These are phyloP conservation scores for Poecile montanus DNA, from an alignment of 2,797 vertebrate species.

Conservation along the genomic window DNA sequence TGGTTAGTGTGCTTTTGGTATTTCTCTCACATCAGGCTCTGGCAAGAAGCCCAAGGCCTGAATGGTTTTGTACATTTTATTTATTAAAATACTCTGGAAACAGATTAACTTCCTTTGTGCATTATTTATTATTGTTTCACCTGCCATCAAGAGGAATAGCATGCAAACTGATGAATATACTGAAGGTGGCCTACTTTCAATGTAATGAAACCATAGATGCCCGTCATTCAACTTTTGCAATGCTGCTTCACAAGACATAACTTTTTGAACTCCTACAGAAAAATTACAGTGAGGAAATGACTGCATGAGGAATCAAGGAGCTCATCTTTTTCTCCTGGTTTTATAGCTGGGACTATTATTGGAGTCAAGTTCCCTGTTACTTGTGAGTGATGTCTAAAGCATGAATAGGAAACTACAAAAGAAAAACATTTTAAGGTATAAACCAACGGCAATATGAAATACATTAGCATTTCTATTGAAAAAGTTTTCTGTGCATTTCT, in stretches of 20 bases:
- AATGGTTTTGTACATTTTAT: constrained; percentile 56
- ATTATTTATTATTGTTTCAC: constrained; percentile 67
- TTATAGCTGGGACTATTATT: background rate
- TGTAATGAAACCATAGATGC: background rate
- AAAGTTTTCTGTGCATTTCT: background rate
- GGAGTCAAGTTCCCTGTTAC: background rate
- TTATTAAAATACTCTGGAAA: constrained; percentile 61
- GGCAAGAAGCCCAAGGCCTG: constrained; percentile 21
- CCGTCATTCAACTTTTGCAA: background rate
- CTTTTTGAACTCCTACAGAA: background rate
- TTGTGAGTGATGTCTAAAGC: background rate
- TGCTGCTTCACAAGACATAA: background rate
- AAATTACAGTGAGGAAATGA: background rate
- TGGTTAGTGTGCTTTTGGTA: background rate
- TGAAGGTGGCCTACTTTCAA: constrained; percentile 7
- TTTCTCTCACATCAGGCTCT: constrained; percentile 25
- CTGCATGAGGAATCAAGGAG: background rate
- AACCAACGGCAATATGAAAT: background rate
- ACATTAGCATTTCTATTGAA: background rate
- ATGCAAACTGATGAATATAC: background rate
- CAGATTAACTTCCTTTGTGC: constrained; percentile 50
- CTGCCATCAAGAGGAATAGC: background rate
- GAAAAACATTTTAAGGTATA: background rate
- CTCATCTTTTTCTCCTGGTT: background rate
- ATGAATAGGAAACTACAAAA: background rate